Base-by-base conservation (phyloP, 2,113 vertebrate genomes). In the Sakesphorus luctuosus region DNA sequence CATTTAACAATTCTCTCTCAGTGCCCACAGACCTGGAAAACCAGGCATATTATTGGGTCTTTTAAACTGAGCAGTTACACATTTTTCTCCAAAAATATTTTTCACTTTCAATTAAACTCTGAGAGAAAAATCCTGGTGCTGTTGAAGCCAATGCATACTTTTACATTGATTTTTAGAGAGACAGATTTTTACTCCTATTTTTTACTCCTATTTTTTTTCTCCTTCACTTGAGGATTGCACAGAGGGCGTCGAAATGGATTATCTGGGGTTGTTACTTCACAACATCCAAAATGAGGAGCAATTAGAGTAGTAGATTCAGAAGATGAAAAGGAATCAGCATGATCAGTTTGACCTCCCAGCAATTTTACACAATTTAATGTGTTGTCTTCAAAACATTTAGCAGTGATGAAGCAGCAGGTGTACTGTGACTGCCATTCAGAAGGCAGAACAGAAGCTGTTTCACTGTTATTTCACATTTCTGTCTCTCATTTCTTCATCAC, bases 321-420 rank as follows among this genome's bases (percentile, higher is more conserved):
- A 85, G 59, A 85, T 83, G 46, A 90, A 91, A 89, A 87, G 68
- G 61, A 76, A 78, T 61, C 75, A 86, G 68, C 63, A 18, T 7
- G 88, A 92, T 90, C 93, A 65, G 73, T 92, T 65, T 93, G 93
- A 94, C 85, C 79, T 96, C 63, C 29, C 49, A 71, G 65, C 82
- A 71, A 61, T 87, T 94, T 84, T 56, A 47, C 24, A 52, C 55
- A 38, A 77, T 86, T 76, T 63, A 65, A 23, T 29, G 33, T 58
- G 47, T 77, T 92, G 63, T 62, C 87, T 71, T 83, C 72, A 66
- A 80, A 93, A 73, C 29, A n/a, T 15, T 29, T 14, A 38, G 50
- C 43, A 88, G 75, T 16, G 4, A 2, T 28, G 79, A 84, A 47
- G 65, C 73, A 65, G 91, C 89, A 79, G 73, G 80, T 71, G 44